Base-by-base conservation (phyloP, 2,113 vertebrate genomes). In the Hipposideros armiger region DNA sequence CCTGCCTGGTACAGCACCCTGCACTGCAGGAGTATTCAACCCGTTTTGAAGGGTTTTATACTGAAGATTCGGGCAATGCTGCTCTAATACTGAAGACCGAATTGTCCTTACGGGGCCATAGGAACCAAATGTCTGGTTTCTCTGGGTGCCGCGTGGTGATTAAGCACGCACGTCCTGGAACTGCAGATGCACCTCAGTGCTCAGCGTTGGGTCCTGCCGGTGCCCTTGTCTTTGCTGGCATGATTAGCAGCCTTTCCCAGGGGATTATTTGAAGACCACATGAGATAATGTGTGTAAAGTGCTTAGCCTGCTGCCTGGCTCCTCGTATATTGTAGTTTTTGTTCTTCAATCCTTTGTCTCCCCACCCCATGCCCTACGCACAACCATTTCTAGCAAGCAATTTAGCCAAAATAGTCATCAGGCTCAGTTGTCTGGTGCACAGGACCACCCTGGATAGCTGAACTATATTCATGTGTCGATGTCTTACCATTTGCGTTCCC, bases 81-180 rank as follows among this genome's bases (percentile, higher is more conserved):
- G 7, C n/a, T 74, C 14, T 32, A 15, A 7, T 70, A 66, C 6
- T 88, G 78, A 78, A 96, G 62, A 26, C 8, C 82, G 47, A 32
- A 8, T 56, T 40, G 0, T 64, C 64, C 30, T 86, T 32, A 5
- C 8, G 5, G 40, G 36, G 66, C 40, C 64, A 0, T 3, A 36
- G 52, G 60, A 85, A 45, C 26, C 30, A 30, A 10, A 14, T 10
- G 13, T 66, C 54, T 56, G 54, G 10, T 45, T 42, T 86, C 52
- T 42, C 0, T 83, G 85, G 19, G 30, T 30, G 22, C 32, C 6
- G 20, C 3, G 4, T 60, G 45, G 58, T 26, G 58, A 56, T 36
- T 5, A 10, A 60, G 72, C 0, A 0, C 54, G 19, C 0, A 0
- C 10, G 11, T 42, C 40, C 10, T 24, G 19, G 45, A 24, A 11